Base-by-base conservation (phyloP, 2,113 vertebrate species). In the Colaptes auratus region DNA sequence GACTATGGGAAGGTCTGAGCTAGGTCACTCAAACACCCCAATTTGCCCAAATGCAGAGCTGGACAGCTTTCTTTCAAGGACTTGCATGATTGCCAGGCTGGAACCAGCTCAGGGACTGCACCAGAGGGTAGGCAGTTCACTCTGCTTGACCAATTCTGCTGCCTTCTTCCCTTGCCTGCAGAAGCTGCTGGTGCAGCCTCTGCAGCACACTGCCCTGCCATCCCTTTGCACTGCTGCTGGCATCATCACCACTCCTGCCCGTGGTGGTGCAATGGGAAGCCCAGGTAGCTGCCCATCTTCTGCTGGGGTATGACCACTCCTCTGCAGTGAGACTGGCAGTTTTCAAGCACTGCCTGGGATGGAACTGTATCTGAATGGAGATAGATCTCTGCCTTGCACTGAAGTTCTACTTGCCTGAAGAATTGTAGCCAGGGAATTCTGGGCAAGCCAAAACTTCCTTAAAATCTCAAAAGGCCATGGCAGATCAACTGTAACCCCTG, bases 201-300 rank as follows among this genome's bases (percentile, higher is more conserved):
- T 2, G 2, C 8, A 1, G 56, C 56, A 39, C 2, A 0, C 5
- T 1, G 1, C 24, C 56, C 42, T 18, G n/a, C 12, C 7, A 1
- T 10, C 28, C 33, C 20, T 35, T 30, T 7, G 20, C 23, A 13
- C 8, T 2, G 0, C 53, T 66, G 36, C 35, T 2, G 1, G 56
- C 18, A 33, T 56, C 20, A 6, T 31, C 65, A 59, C 23, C 28
- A 0, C n/a, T 61, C 58, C 75, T 39, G 69, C 25, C 31, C 2
- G 0, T 12, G 39, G 27, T 0, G 0, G 24, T 17, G 31, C 28
- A 25, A 15, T 10, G 17, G 36, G 46, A 70, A 80, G 30, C 27
- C 20, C 8, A 10, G 56, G 33, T 16, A 77, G 27, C 48, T 81
- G 27, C 52, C 31, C 23, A 31, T 17, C 30, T 75, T 66, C 46